phyloP scores from a whole-genome alignment of 1,140 invertebrate species.

The Sycophila sp. region DNA sequence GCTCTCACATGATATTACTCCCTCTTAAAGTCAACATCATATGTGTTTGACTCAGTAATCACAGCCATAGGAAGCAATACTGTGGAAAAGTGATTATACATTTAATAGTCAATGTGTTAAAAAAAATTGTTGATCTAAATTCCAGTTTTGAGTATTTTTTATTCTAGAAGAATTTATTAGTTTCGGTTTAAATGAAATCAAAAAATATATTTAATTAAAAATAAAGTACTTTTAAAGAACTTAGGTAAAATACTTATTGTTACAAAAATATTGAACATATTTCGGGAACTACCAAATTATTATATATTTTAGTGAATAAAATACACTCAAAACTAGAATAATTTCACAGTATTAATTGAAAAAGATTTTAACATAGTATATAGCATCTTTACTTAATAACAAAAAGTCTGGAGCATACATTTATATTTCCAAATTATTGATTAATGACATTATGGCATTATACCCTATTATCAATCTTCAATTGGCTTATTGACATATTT shows the following conservation, averaged over 20 bases:
- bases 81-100: constrained; percentile 37
- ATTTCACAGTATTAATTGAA: constrained; percentile 24
- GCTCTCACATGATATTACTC: constrained; percentile 64
- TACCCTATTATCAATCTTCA: constrained; percentile 36
- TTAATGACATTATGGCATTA: constrained; percentile 36
- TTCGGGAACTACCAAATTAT: too few relatives aligned
- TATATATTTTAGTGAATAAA: not conserved
- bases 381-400: constrained; percentile 32
- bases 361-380: constrained; percentile 15
- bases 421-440: constrained; percentile 21
- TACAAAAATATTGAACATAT: too few relatives aligned
- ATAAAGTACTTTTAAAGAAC: not conserved
- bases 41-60: constrained; percentile 58
- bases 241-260: too few relatives aligned
- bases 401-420: constrained; percentile 14
- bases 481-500: constrained; percentile 9
- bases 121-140: constrained; percentile 25
- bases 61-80: constrained; percentile 61
- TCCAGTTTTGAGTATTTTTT: constrained; percentile 1
- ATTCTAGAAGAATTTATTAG: not conserved
- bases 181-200: too few relatives aligned
- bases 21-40: constrained; percentile 66
- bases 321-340: not conserved
- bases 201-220: not conserved
- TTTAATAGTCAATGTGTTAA: constrained; percentile 6